A percentile compares a stretch with the other conserved stretches of the same genome.
These are phyloP conservation scores for roundworm (Caenorhabditis elegans) DNA, from an alignment of 1,140 invertebrate genomes.

Conservation along the genomic window DNA sequence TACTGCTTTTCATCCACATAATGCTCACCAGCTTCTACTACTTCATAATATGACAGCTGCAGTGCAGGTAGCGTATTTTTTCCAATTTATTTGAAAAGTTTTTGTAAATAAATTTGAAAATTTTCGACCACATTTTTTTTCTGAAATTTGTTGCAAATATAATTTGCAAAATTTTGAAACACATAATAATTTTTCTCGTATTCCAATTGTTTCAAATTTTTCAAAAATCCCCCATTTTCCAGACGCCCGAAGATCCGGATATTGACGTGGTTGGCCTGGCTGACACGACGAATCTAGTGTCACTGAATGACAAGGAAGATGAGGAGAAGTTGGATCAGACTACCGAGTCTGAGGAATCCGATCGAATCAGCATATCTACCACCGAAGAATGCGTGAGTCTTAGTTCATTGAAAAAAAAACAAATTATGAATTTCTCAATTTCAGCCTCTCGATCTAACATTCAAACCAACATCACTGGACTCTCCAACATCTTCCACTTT, in stretches of 20 bases:
- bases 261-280: not conserved
- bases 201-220: too few species aligned
- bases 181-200: too few species aligned
- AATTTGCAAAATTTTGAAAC: too few species aligned
- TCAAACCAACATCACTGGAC: not conserved
- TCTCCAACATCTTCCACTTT: slow-evolving; percentile 5
- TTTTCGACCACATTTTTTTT: too few species aligned
- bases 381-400: not conserved
- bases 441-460: not conserved
- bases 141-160: too few species aligned
- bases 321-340: not conserved
- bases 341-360: not conserved
- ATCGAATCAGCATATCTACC: not conserved
- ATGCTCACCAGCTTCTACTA: not conserved
- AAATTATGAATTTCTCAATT: not conserved
- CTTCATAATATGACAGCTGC: slow-evolving; percentile 14
- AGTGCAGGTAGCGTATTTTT: not conserved
- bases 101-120: too few species aligned
- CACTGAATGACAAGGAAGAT: slow-evolving; percentile 8
- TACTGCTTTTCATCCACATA: slow-evolving; percentile 2
- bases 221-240: too few species aligned
- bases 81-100: too few species aligned
- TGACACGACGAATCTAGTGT: not conserved
- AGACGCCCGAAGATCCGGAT: not conserved
- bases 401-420: not conserved